Conservation (phyloP, 92 coral and sea anemone genomes). For the Paragorgia papillata region DNA sequence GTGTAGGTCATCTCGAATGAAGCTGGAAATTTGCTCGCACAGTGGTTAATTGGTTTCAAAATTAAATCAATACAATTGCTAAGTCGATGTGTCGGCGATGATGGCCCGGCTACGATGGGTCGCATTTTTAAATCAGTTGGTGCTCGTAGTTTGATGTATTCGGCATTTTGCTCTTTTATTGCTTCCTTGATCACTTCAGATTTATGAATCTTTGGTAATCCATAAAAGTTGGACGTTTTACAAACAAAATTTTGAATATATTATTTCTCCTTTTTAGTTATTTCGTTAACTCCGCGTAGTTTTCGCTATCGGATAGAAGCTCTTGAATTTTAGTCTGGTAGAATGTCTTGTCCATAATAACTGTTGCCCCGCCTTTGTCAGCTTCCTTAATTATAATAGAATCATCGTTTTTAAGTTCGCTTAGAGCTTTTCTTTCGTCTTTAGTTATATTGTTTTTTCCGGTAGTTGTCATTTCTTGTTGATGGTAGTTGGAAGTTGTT, state of each 20-base stretch:
- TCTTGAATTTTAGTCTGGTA: too few species aligned
- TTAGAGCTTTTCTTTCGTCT: constrained; percentile 25
- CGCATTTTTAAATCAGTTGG: constrained; percentile 46
- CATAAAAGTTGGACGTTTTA: constrained; percentile 49
- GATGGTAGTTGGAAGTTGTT: background rate
- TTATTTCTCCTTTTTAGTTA: constrained; percentile 22
- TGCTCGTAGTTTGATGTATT: constrained; percentile 26
- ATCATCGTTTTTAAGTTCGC: constrained; percentile 39
- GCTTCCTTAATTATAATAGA: constrained; percentile 49
- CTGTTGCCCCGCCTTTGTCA: constrained; percentile 50
- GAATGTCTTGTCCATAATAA: constrained; percentile 1
- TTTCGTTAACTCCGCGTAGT: too few species aligned
- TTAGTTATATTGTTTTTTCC: constrained; percentile 50
- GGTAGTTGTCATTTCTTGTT: constrained; percentile 40
- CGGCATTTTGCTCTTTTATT: constrained; percentile 36
- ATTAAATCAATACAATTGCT: constrained; percentile 38
- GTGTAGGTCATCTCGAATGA: too few species aligned
- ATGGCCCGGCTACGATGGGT: constrained; percentile 49
- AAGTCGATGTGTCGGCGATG: constrained; percentile 32
- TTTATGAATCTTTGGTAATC: constrained; percentile 57
- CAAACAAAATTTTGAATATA: constrained; percentile 28
- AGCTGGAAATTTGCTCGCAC: too few species aligned
- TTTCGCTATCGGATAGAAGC: too few species aligned
- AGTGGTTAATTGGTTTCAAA: too few species aligned
- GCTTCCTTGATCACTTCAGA: constrained; percentile 43